These are phyloP conservation scores for Prostheceraeus crozeri DNA, from an alignment of 2,888 invertebrate species.

Conservation along the genomic window DNA sequence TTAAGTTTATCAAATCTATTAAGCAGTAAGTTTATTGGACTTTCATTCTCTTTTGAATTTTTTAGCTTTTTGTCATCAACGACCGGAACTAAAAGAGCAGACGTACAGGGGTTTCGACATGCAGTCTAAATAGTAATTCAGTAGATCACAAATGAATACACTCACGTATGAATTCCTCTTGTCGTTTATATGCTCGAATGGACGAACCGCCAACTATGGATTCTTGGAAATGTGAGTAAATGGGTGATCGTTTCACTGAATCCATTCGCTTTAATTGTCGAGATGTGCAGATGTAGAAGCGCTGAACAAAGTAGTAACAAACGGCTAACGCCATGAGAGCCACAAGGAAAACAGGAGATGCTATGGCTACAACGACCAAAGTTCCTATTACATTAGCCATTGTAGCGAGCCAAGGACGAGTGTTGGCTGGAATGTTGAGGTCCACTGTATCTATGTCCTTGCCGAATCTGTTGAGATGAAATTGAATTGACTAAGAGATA, in stretches of 20 bases:
- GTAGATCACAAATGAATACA: neutral
- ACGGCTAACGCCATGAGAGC: conserved; percentile 34
- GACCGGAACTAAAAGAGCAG: no score
- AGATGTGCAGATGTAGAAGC: conserved; percentile 86
- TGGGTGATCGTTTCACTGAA: conserved; percentile 84
- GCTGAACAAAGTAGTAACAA: conserved; percentile 60
- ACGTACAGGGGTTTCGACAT: no score
- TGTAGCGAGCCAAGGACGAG: conserved; percentile 34
- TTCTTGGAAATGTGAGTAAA: conserved; percentile 92
- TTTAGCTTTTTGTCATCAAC: no score
- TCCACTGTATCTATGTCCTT: conserved; percentile 42
- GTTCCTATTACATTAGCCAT: conserved; percentile 29
- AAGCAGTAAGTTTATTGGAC: no score
- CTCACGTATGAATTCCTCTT: conserved; percentile 68
- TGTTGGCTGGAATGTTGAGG: conserved; percentile 37
- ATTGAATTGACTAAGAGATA: no score
- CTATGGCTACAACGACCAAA: conserved; percentile 37
- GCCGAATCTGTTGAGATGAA: no score
- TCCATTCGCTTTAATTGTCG: conserved; percentile 85
- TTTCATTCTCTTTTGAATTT: no score
- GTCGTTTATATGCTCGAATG: conserved; percentile 75
- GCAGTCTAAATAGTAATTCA: neutral
- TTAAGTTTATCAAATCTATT: no score
- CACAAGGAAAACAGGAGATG: conserved; percentile 37
- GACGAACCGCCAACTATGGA: conserved; percentile 69